A percentile compares a stretch with the other conserved stretches of the same genome.
Evolutionary conservation across 2,888 invertebrate species (phyloP).

Genomic region (Sarcophaga caerulescens): DNA sequence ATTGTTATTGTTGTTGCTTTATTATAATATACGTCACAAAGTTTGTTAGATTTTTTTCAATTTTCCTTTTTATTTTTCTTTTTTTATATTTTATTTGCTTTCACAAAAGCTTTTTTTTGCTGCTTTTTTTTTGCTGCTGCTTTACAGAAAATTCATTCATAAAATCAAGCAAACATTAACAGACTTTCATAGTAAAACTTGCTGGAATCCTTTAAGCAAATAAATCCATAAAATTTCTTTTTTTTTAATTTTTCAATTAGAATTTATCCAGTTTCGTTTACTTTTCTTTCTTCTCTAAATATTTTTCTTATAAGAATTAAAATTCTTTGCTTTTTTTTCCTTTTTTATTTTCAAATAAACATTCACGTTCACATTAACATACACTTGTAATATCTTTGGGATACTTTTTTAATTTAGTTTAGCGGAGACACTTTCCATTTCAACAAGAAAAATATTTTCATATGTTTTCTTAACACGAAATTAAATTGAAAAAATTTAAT

Average conservation of each 20-base stretch:
- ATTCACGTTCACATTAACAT: neutral
- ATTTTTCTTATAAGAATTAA: no score
- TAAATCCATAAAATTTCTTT: no score
- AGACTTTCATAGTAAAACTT: no score
- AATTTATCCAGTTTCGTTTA: no score
- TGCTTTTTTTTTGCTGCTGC: constrained; percentile 18
- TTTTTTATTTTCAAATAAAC: neutral
- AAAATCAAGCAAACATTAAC: no score
- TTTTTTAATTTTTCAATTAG: no score
- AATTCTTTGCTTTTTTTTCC: neutral
- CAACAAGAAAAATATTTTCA: neutral
- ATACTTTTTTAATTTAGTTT: constrained; percentile 5
- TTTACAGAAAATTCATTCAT: neutral
- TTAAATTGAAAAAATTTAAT: neutral
- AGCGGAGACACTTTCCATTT: constrained; percentile 24
- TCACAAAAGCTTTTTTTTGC: neutral
- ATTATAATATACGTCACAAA: constrained; percentile 57
- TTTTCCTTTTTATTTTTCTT: constrained; percentile 12
- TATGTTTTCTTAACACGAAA: neutral
- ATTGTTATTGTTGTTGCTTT: constrained; percentile 36
- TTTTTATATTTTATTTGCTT: neutral
- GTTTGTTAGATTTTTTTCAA: constrained; percentile 9
- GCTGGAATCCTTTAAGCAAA: no score
- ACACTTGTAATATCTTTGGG: constrained; percentile 21
- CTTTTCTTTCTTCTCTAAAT: neutral